These are phyloP conservation scores for Betta splendens DNA, from an alignment of 2,797 vertebrate species.

Conservation along the genomic window DNA sequence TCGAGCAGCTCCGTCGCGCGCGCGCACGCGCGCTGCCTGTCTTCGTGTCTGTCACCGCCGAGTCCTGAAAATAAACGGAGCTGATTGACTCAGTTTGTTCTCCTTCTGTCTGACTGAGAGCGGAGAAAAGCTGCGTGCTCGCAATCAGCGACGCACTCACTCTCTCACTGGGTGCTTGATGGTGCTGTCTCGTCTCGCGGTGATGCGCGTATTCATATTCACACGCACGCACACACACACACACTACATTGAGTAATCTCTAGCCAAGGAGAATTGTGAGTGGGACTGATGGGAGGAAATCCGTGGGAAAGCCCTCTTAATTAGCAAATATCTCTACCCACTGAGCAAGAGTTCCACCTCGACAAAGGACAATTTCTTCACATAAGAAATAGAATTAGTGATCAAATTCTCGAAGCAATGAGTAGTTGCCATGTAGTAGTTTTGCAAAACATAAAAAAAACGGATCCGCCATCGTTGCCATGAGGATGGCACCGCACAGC, in stretches of 20 bases:
- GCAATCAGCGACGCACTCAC: constrained; percentile 61
- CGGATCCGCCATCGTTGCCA: too few species aligned
- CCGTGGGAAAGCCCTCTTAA: constrained; percentile 65
- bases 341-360: neutral
- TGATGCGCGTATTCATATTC: constrained; percentile 38
- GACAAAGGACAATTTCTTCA: too few species aligned
- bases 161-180: constrained; percentile 56
- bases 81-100: constrained; percentile 64
- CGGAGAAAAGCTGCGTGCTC: constrained; percentile 40
- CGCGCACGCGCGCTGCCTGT: constrained; percentile 28
- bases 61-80: constrained; percentile 51
- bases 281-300: constrained; percentile 64
- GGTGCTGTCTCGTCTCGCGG: constrained; percentile 34
- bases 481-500: too few species aligned
- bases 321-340: constrained; percentile 26
- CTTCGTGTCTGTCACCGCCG: constrained; percentile 51
- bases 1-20: too few species aligned
- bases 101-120: constrained; percentile 54
- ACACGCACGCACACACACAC: constrained; percentile 30
- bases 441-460: too few species aligned
- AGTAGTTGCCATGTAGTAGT: too few species aligned
- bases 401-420: too few species aligned
- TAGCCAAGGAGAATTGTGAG: constrained; percentile 44
- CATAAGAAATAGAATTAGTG: too few species aligned
- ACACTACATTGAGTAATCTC: constrained; percentile 65